phyloP scores from a whole-genome alignment of 2,888 invertebrate genomes.

The Adineta ricciae region DNA sequence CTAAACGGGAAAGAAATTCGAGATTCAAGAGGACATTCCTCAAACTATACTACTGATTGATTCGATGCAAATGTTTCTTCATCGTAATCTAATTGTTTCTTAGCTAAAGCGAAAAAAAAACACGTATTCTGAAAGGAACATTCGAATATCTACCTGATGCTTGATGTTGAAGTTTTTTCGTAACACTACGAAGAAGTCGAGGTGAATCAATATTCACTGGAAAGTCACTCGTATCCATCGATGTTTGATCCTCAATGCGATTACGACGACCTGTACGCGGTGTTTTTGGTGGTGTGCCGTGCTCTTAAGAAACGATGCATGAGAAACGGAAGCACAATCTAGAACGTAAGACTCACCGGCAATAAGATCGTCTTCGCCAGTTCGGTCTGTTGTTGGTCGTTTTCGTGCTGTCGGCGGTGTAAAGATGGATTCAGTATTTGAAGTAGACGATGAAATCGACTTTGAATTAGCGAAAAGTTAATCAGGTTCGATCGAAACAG shows the following conservation, averaged over 20 bases:
- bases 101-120: neutral
- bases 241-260: neutral
- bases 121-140: neutral
- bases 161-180: neutral
- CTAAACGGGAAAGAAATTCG: neutral
- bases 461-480: neutral
- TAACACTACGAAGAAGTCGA: conserved; percentile 1
- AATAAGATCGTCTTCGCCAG: neutral
- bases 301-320: neutral
- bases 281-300: neutral
- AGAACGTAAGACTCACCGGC: neutral
- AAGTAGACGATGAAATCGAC: neutral
- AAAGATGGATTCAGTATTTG: neutral
- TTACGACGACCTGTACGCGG: neutral
- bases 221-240: neutral
- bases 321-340: no score
- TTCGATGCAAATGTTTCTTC: neutral
- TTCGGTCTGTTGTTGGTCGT: neutral
- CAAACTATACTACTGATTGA: neutral
- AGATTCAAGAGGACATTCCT: neutral
- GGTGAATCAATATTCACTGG: neutral
- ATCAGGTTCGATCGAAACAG: neutral
- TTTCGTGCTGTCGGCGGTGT: neutral
- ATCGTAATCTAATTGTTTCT: neutral
- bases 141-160: neutral